A percentile compares a stretch with the other conserved stretches of the same genome.
These are phyloP conservation scores for Protaetia brevitarsis DNA, from an alignment of 1,140 invertebrate genomes.

Conservation along the genomic window DNA sequence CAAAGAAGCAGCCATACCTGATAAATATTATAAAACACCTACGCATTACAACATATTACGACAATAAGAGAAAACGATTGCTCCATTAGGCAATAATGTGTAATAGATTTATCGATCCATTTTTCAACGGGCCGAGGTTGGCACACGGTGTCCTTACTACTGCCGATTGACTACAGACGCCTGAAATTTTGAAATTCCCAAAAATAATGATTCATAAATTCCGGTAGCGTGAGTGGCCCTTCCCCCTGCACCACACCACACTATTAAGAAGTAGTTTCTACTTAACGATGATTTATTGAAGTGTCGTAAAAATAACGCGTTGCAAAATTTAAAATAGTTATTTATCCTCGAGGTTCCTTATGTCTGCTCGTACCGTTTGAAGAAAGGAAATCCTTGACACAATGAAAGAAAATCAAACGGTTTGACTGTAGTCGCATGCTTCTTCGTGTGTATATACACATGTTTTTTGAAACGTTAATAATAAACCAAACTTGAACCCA, in stretches of 20 bases:
- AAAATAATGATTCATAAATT: slow-evolving; percentile 7
- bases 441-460: too few species aligned
- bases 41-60: not conserved
- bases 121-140: not conserved
- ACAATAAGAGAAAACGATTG: not conserved
- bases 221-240: not conserved
- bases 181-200: not conserved
- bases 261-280: not conserved
- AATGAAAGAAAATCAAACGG: too few species aligned
- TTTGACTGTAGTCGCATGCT: too few species aligned
- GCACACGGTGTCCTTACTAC: not conserved
- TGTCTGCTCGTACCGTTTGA: too few species aligned
- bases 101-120: slow-evolving; percentile 8
- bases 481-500: too few species aligned
- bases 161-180: not conserved
- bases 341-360: too few species aligned
- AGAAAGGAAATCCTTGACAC: too few species aligned
- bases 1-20: not conserved
- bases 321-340: slow-evolving; percentile 13
- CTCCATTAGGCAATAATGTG: not conserved
- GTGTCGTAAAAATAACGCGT: slow-evolving; percentile 12
- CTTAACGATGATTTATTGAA: slow-evolving; percentile 15
- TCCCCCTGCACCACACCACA: too few species aligned
- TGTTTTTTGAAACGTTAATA: too few species aligned
- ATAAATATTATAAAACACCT: not conserved